A percentile compares a stretch with the other conserved stretches of the same genome.
phyloP scores from a whole-genome alignment of 1,140 invertebrate species.

The Scaptomyza graminum region DNA sequence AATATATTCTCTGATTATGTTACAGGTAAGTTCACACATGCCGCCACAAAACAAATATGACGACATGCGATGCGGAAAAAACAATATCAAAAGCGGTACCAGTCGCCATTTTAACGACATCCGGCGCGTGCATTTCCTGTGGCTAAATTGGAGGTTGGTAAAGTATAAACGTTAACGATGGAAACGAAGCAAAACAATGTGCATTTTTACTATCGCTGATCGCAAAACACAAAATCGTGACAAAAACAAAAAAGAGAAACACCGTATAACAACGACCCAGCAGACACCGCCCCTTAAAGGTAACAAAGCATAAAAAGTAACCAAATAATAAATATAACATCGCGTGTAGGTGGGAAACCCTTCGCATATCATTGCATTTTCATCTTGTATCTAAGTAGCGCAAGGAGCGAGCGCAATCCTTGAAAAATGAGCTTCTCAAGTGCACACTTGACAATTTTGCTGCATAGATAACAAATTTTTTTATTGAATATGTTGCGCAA shows the following conservation, averaged over 20 bases:
- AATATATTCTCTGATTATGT: conserved; percentile 50
- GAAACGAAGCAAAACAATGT: conserved; percentile 44
- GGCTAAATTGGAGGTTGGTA: conserved; percentile 25
- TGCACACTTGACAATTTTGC: conserved; percentile 54
- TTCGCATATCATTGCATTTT: background rate
- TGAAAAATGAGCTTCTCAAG: conserved; percentile 50
- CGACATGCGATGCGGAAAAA: conserved; percentile 20
- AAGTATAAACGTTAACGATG: conserved; percentile 5
- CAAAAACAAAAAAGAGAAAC: conserved; percentile 55
- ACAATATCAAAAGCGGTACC: conserved; percentile 30
- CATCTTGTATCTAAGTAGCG: conserved; percentile 27
- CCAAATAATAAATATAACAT: conserved; percentile 21
- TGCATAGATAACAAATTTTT: conserved; percentile 44
- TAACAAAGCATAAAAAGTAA: conserved; percentile 59
- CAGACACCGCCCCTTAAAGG: conserved; percentile 21
- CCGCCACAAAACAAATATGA: conserved; percentile 27
- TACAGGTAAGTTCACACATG: conserved; percentile 76
- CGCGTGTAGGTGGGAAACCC: conserved; percentile 7
- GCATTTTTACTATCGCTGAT: conserved; percentile 65
- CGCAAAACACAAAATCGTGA: conserved; percentile 55
- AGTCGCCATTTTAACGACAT: conserved; percentile 68
- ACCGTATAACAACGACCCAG: conserved; percentile 23
- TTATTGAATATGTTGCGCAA: conserved; percentile 66
- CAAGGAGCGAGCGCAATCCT: conserved; percentile 23
- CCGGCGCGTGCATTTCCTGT: conserved; percentile 73